Percentiles rank a stretch among this genome's conserved stretches.
Evolutionary conservation across 2,797 vertebrate genomes (phyloP).

Genomic region (Alcedo atthis): DNA sequence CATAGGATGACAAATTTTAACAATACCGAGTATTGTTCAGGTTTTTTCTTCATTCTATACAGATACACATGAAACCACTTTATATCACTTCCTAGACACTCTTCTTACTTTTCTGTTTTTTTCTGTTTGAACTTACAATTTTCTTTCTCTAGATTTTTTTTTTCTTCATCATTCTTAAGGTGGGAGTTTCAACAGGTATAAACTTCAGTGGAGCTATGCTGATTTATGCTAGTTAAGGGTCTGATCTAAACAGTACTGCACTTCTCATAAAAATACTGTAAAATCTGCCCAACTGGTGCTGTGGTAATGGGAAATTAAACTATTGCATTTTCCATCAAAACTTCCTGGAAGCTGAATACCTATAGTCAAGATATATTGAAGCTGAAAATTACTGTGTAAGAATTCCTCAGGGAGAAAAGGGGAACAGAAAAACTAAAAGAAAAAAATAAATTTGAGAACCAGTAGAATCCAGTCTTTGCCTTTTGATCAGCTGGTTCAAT

Average conservation of each 20-base stretch:
- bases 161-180: background rate
- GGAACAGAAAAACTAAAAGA: background rate
- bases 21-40: background rate
- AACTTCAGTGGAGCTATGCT: background rate
- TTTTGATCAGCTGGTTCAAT: slow-evolving; percentile 11
- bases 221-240: background rate
- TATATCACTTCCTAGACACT: background rate
- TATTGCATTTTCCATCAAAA: background rate
- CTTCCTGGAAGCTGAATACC: background rate
- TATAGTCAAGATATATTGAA: background rate
- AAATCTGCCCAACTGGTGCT: background rate
- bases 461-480: background rate
- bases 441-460: background rate
- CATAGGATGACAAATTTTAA: background rate
- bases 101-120: background rate
- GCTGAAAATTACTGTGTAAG: background rate
- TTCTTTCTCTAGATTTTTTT: background rate
- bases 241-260: background rate
- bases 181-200: background rate
- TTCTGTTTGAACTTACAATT: background rate
- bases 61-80: background rate
- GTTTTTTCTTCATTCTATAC: background rate
- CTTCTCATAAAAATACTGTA: background rate
- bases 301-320: background rate
- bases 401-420: background rate